Evolutionary conservation across 2,113 vertebrate genomes (phyloP).

Genomic region (Coregonus clupeaformis): DNA sequence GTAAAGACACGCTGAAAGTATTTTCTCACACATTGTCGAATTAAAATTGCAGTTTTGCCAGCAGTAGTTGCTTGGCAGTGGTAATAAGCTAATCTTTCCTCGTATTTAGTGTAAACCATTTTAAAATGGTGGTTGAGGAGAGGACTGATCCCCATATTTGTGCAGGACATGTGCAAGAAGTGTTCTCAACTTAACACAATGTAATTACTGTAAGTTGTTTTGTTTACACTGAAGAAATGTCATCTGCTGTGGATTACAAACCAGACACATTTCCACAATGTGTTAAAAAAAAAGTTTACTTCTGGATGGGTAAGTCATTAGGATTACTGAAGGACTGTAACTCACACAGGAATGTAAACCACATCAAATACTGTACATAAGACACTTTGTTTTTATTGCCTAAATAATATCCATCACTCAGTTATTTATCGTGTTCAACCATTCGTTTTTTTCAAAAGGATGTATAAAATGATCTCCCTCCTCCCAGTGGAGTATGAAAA

Average conservation of each 20-base stretch:
- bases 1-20: constrained; percentile 60
- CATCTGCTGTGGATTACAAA: constrained; percentile 81
- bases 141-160: constrained; percentile 10
- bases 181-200: constrained; percentile 30
- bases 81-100: neutral
- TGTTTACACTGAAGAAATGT: constrained; percentile 25
- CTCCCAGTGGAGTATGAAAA: neutral
- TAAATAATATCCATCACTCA: neutral
- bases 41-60: constrained; percentile 67
- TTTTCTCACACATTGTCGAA: constrained; percentile 80
- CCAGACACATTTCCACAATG: constrained; percentile 78
- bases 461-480: neutral
- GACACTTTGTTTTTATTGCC: neutral
- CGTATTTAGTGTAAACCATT: too few relatives aligned
- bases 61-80: neutral
- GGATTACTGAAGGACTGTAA: neutral
- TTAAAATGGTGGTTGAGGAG: neutral
- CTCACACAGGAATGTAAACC: neutral
- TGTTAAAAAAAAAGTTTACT: constrained; percentile 57
- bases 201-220: constrained; percentile 22
- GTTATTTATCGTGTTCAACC: neutral
- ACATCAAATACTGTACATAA: constrained; percentile 3
- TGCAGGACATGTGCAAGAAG: neutral
- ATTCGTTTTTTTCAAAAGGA: neutral
- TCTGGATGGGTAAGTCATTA: neutral